Evolutionary conservation across 2,888 invertebrate species (phyloP), one percentile per base, ranked within the genome.

Genomic region (Formica aserva): DNA sequence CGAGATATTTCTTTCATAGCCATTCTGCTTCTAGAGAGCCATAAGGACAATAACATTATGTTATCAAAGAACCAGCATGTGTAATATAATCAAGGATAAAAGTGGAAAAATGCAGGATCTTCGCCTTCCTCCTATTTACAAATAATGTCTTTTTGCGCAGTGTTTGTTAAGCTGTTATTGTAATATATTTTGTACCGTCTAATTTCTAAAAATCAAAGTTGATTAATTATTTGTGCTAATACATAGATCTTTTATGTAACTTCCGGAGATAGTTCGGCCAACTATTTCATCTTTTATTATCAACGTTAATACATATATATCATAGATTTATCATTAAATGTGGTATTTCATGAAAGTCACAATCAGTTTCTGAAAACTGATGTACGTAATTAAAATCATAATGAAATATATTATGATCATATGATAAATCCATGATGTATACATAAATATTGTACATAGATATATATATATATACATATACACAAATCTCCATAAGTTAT

Each of bases 221-320:
- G 77, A 69, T 69, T 78, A n/a, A 78, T 57, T 77, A 67, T 69
- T 78, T 71, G 9, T 69, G 77, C 77, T 69, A 45, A 57, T 78
- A 69, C 55, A 78, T 78, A 55, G 71, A 69, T 71, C 41, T 69
- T 69, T 35, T 69, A 57, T 74, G 9, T 55, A 57, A 57, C 22
- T 78, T 71, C 15, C 18, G n/a, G 13, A 35, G n/a, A 48, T 67
- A 13, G 18, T 55, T 63, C 32, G 1, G 32, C 11, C 1, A 32
- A 62, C 29, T 62, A n/a, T 74, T n/a, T 38, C 22, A n/a, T n/a
- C 4, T 69, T 69, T 57, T 57, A 11, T 35, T 35, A 6, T 22
- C 35, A n/a, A 22, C 18, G 13, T 55, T 55, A 18, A 55, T 29
- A 32, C 38, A 9, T 45, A 65, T 52, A 48, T 65, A 52, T 65